Evolutionary conservation across 2,113 vertebrate species (phyloP), one percentile per base, ranked within the genome.

Genomic region (Xenopus laevis): DNA sequence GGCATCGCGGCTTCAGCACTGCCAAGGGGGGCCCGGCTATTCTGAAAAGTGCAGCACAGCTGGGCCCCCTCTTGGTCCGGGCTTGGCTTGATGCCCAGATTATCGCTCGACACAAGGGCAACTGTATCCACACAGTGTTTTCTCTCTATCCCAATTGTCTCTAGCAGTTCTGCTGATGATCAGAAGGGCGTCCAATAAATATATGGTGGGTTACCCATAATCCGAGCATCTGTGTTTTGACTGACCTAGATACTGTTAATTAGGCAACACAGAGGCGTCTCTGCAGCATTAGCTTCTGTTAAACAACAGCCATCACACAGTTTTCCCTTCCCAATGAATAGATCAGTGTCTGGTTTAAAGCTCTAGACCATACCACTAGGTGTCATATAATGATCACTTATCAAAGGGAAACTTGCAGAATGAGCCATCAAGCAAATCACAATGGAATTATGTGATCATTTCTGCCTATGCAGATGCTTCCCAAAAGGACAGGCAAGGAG

Each of bases 321-420:
- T 60, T 21, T 60, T 27, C 20, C 20, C 3, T 23, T 53, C 7
- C 13, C 20, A 12, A 59, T 10, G 13, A 59, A 59, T 59, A 21
- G 57, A 59, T 59, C 57, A 27, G 10, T 60, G 17, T 20, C 45
- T 10, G 55, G 11, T 55, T 10, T 17, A 50, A 73, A 30, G 4
- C 18, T 23, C 40, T 0, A 13, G 30, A 53, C 50, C 12, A 52
- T 13, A 59, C 62, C 61, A 57, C 61, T 74, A 60, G 65, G 55
- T 68, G 72, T 74, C 65, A 57, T 33, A 52, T 59, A 6, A 68
- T 16, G 17, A 52, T 52, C 64, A 68, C 45, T 20, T 30, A 52
- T 13, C 16, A 21, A 23, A 23, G 20, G 58, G 11, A 21, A 9
- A 4, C 18, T 10, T 10, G 47, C 47, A 10, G 4, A 16, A 4